Evolutionary conservation across 1,140 invertebrate genomes (phyloP).

Genomic region (Aphaenogaster rudis): DNA sequence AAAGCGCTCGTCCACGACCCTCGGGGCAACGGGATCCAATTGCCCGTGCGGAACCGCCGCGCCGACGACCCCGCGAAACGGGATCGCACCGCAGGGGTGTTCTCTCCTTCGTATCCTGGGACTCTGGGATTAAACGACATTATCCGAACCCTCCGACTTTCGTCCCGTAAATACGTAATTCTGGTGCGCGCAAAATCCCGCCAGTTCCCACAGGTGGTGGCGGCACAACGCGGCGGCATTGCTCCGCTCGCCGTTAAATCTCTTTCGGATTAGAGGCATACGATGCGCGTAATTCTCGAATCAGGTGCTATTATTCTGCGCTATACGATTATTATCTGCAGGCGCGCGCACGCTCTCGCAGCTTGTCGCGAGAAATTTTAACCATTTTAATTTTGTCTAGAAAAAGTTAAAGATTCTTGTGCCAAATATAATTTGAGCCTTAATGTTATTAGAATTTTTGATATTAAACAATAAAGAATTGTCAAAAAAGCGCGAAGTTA

Average conservation of each 20-base stretch:
- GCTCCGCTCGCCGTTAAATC: slow-evolving; percentile 61
- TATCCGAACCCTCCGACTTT: slow-evolving; percentile 77
- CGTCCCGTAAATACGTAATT: slow-evolving; percentile 84
- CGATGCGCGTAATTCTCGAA: slow-evolving; percentile 56
- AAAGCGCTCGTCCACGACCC: slow-evolving; percentile 21
- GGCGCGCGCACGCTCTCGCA: not conserved
- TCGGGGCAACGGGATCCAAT: slow-evolving; percentile 51
- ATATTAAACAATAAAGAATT: not conserved
- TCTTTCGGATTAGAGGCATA: slow-evolving; percentile 67
- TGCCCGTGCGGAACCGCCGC: slow-evolving; percentile 39
- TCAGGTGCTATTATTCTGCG: slow-evolving; percentile 48
- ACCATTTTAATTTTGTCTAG: not conserved
- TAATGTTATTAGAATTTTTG: not conserved
- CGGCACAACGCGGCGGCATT: not conserved
- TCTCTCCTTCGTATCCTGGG: slow-evolving; percentile 64
- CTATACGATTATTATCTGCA: slow-evolving; percentile 18
- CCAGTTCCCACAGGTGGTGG: slow-evolving; percentile 62
- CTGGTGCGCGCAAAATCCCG: slow-evolving; percentile 74
- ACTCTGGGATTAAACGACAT: slow-evolving; percentile 81
- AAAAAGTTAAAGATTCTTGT: not conserved
- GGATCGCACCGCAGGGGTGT: slow-evolving; percentile 57
- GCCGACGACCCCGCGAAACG: slow-evolving; percentile 41
- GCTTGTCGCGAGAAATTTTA: not conserved
- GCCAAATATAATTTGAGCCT: not conserved
- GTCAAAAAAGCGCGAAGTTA: not conserved